phyloP scores from a whole-genome alignment of 23 tunicate species.

The Styela clava region DNA sequence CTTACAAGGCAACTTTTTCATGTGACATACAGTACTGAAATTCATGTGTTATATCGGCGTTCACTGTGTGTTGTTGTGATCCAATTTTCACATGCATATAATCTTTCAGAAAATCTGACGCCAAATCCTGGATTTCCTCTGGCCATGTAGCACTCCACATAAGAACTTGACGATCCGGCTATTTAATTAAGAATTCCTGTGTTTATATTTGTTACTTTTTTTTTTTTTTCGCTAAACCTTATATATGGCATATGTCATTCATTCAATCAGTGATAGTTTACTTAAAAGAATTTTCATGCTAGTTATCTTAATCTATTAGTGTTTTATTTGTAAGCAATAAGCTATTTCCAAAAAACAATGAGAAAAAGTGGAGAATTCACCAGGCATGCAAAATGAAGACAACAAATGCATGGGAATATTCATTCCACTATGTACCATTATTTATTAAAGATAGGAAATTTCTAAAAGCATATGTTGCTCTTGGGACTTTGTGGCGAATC shows the following conservation, averaged over 20 bases:
- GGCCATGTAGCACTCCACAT: constrained; percentile 99
- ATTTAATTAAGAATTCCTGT: too few species aligned
- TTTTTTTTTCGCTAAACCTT: neutral
- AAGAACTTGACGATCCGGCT: constrained; percentile 93
- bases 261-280: neutral
- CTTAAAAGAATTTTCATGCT: too few species aligned
- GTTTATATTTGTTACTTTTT: neutral
- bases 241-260: neutral
- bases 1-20: constrained; percentile 38
- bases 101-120: constrained; percentile 44
- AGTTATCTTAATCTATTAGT: too few species aligned
- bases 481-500: too few species aligned
- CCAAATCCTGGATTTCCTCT: constrained; percentile 60
- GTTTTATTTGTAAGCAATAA: too few species aligned
- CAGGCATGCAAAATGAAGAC: too few species aligned
- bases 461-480: too few species aligned
- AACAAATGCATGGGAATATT: too few species aligned
- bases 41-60: constrained; percentile 56
- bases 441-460: too few species aligned
- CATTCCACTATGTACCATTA: too few species aligned
- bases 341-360: too few species aligned
- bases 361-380: too few species aligned
- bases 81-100: constrained; percentile 71
- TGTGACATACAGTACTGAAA: constrained; percentile 31
- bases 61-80: constrained; percentile 68